Conservation (phyloP, 2,113 vertebrate species). For the Pungitius pungitius region DNA sequence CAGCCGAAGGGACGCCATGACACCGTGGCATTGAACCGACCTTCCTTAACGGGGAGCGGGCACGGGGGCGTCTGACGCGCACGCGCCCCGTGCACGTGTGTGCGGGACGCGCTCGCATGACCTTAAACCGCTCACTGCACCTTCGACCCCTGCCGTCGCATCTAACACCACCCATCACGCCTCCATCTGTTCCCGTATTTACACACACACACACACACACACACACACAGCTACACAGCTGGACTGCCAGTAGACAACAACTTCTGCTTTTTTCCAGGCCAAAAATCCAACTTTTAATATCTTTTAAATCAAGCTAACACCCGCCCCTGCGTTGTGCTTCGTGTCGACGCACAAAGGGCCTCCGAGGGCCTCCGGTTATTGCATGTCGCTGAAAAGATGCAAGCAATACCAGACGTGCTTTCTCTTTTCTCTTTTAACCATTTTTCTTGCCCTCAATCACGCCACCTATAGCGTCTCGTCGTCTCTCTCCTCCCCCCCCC, state of each 20-base stretch:
- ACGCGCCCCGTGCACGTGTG: not conserved
- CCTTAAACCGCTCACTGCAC: slow-evolving; percentile 37
- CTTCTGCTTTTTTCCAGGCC: not conserved
- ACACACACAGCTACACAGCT: not conserved
- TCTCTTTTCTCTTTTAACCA: slow-evolving; percentile 1
- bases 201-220: not conserved
- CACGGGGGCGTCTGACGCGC: slow-evolving; percentile 13
- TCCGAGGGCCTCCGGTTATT: slow-evolving; percentile 16
- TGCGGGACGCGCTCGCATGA: slow-evolving; percentile 8
- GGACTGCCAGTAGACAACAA: not conserved
- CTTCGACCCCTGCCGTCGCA: slow-evolving; percentile 45
- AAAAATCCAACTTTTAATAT: not conserved
- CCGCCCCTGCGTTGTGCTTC: not conserved
- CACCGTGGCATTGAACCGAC: slow-evolving; percentile 57
- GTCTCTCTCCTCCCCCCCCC: slow-evolving; percentile 13
- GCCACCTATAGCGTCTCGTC: not conserved
- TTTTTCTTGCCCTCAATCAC: slow-evolving; percentile 6
- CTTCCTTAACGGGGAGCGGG: slow-evolving; percentile 54
- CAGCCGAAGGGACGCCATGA: slow-evolving; percentile 23
- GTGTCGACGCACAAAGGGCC: slow-evolving; percentile 9
- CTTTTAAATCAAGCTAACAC: not conserved
- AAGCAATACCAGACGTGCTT: slow-evolving; percentile 18
- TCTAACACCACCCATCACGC: slow-evolving; percentile 52
- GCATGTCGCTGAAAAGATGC: slow-evolving; percentile 5
- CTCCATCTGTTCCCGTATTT: slow-evolving; percentile 56